phyloP scores from a whole-genome alignment of 92 coral and sea anemone genomes.

The Micromussa lordhowensis region DNA sequence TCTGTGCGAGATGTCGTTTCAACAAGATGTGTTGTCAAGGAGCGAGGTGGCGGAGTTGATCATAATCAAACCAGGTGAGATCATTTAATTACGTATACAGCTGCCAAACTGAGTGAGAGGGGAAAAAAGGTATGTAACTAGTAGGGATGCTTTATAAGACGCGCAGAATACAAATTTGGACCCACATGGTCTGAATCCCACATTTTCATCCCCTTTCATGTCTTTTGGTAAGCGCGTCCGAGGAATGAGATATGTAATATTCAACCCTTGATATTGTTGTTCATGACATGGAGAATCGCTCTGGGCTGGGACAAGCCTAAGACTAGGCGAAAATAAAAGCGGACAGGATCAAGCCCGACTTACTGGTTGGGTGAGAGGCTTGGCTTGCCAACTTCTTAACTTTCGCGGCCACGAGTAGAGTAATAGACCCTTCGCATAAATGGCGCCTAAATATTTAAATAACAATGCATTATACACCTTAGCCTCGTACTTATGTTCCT shows the following conservation, averaged over 20 bases:
- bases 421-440: too few relatives aligned
- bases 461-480: too few relatives aligned
- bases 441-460: too few relatives aligned
- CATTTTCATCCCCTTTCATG: too few relatives aligned
- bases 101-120: not conserved
- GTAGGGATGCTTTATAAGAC: not conserved
- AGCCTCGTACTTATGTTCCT: too few relatives aligned
- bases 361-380: not conserved
- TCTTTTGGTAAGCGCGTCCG: too few relatives aligned
- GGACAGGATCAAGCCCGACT: constrained; percentile 3
- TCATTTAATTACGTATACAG: not conserved
- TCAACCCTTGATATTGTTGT: constrained; percentile 11
- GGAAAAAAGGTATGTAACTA: not conserved
- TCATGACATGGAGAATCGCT: not conserved
- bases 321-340: not conserved
- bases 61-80: constrained; percentile 12
- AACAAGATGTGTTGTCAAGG: not conserved
- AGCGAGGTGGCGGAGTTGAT: constrained; percentile 14
- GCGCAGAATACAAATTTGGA: not conserved
- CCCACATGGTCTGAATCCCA: too few relatives aligned
- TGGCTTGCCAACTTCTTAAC: not conserved
- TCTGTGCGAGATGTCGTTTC: constrained; percentile 8
- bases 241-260: not conserved
- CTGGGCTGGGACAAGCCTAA: constrained; percentile 2
- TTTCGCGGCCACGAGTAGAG: constrained; percentile 15